phyloP scores from a whole-genome alignment of 2,888 invertebrate species.

The Steromphala cineraria region DNA sequence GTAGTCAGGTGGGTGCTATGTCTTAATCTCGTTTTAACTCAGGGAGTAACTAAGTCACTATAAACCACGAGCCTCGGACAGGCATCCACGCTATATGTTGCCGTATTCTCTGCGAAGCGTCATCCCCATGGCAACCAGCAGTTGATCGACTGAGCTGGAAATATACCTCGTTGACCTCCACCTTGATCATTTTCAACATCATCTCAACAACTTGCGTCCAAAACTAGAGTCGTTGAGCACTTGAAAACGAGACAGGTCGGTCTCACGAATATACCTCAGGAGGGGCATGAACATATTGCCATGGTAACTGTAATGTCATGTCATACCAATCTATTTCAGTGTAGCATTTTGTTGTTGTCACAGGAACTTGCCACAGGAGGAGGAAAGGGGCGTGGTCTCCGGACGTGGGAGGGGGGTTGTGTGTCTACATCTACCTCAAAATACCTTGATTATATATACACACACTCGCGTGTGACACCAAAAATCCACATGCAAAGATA shows the following conservation, averaged over 20 bases:
- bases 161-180: background rate
- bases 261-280: background rate
- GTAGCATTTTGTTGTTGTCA: background rate
- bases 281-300: constrained; percentile 1
- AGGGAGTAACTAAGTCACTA: constrained; percentile 20
- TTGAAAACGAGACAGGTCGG: background rate
- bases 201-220: too few relatives aligned
- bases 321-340: constrained; percentile 6
- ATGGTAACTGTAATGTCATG: constrained; percentile 1
- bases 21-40: constrained; percentile 6
- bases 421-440: too few relatives aligned
- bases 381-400: background rate
- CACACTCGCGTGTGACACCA: too few relatives aligned
- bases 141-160: background rate
- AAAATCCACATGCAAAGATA: too few relatives aligned
- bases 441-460: too few relatives aligned
- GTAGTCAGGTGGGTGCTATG: background rate
- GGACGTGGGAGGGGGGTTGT: background rate
- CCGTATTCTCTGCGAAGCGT: background rate
- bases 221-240: too few relatives aligned
- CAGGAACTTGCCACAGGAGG: background rate
- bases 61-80: background rate
- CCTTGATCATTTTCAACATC: background rate
- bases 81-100: background rate
- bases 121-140: background rate